Conservation (phyloP, 1,140 invertebrate species). For the Drosophila albomicans region DNA sequence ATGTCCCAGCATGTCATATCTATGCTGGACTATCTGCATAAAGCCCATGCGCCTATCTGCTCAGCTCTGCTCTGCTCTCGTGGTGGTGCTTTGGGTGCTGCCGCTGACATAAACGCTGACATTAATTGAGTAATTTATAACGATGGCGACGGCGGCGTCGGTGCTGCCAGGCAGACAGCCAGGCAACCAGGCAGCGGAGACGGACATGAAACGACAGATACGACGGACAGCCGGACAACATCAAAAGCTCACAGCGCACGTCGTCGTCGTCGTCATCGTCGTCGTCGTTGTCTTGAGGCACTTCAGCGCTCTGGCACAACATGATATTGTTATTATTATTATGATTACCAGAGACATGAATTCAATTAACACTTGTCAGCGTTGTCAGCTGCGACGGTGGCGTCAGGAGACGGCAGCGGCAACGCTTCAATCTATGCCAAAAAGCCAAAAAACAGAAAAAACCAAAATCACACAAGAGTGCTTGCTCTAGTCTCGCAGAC, state of each 20-base stretch:
- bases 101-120: slow-evolving; percentile 82
- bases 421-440: slow-evolving; percentile 57
- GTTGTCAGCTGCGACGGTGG: slow-evolving; percentile 56
- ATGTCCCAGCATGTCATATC: slow-evolving; percentile 66
- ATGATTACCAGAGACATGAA: slow-evolving; percentile 84
- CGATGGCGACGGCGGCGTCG: slow-evolving; percentile 65
- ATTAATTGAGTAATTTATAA: slow-evolving; percentile 85
- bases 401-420: slow-evolving; percentile 16
- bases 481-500: slow-evolving; percentile 1
- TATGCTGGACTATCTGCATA: slow-evolving; percentile 78
- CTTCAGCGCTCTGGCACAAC: slow-evolving; percentile 61
- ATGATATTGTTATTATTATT: slow-evolving; percentile 85
- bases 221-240: slow-evolving; percentile 53
- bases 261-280: slow-evolving; percentile 22
- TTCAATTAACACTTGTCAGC: slow-evolving; percentile 85
- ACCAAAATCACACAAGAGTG: neutral
- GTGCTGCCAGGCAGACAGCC: slow-evolving; percentile 39
- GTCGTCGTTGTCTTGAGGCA: slow-evolving; percentile 64
- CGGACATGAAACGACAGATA: slow-evolving; percentile 46
- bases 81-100: slow-evolving; percentile 52
- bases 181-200: slow-evolving; percentile 40
- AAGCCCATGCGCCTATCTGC: slow-evolving; percentile 61
- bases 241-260: slow-evolving; percentile 75
- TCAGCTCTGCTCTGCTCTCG: slow-evolving; percentile 9
- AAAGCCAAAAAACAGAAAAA: slow-evolving; percentile 10